A percentile compares a stretch with the other conserved stretches of the same genome.
These are phyloP conservation scores for Eonycteris spelaea DNA, from an alignment of 2,113 vertebrate genomes.

Conservation along the genomic window DNA sequence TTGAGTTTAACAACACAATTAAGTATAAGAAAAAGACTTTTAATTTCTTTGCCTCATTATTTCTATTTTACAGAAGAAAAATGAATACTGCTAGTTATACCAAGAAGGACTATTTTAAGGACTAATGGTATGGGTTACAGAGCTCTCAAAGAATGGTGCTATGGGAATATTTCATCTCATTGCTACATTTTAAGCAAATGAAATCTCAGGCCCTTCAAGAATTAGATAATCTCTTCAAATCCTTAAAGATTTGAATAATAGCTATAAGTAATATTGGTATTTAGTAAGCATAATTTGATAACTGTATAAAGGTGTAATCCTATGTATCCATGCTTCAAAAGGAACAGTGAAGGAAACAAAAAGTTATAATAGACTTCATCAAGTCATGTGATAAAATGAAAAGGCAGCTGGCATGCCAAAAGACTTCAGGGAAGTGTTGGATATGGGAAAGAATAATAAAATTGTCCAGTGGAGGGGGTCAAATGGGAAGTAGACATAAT, in stretches of 20 bases:
- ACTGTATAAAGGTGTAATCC: background rate
- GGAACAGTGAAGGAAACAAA: conserved; percentile 5
- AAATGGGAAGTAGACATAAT: background rate
- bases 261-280: background rate
- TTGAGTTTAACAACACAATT: background rate
- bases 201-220: background rate
- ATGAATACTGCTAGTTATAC: background rate
- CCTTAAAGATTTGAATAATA: conserved; percentile 32
- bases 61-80: conserved; percentile 39
- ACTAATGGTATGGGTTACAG: background rate
- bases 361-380: background rate
- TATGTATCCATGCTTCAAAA: conserved; percentile 3
- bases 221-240: conserved; percentile 23
- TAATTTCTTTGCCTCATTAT: background rate
- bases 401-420: background rate
- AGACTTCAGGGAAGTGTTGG: background rate
- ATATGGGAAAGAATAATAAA: background rate
- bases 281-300: conserved; percentile 44
- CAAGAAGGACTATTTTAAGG: background rate
- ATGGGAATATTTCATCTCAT: background rate
- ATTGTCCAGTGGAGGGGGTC: background rate
- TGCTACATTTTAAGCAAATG: conserved; percentile 6
- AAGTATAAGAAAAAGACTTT: background rate
- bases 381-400: background rate
- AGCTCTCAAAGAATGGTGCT: background rate